A percentile compares a stretch with the other conserved stretches of the same genome.
These are phyloP conservation scores for Dicentrarchus labrax DNA, from an alignment of 2,113 vertebrate species.

Conservation along the genomic window DNA sequence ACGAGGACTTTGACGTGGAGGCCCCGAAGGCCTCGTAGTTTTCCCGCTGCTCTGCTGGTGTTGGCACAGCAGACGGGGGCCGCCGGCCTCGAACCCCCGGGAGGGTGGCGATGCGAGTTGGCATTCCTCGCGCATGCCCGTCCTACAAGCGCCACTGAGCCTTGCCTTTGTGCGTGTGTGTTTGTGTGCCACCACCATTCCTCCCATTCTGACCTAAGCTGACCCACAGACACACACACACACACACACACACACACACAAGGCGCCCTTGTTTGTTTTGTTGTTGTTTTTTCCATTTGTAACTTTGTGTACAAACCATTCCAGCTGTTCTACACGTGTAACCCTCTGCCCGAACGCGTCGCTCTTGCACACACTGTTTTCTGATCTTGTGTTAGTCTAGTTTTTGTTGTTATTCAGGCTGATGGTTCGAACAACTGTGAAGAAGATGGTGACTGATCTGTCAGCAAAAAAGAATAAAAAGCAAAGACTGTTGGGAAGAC, in stretches of 20 bases:
- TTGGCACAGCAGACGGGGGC: conserved; percentile 24
- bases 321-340: conserved; percentile 27
- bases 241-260: background rate
- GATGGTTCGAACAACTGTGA: conserved; percentile 58
- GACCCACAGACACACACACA: conserved; percentile 3
- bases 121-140: conserved; percentile 50
- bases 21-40: background rate
- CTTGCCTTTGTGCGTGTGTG: conserved; percentile 22
- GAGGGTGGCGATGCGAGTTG: conserved; percentile 17
- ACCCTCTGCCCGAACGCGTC: conserved; percentile 20
- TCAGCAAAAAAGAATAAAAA: conserved; percentile 55
- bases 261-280: background rate
- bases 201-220: conserved; percentile 25
- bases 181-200: background rate
- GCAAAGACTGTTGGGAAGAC: conserved; percentile 56
- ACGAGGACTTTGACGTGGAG: background rate
- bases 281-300: background rate
- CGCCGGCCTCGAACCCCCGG: background rate
- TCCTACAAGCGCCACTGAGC: conserved; percentile 53
- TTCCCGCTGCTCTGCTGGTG: conserved; percentile 14
- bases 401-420: conserved; percentile 31
- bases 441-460: conserved; percentile 24
- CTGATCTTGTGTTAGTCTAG: conserved; percentile 16
- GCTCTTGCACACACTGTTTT: conserved; percentile 31
- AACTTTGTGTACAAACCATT: conserved; percentile 22